Evolutionary conservation across 2,113 vertebrate species (phyloP), one percentile per base, ranked within the genome.

Genomic region (Pimephales promelas): DNA sequence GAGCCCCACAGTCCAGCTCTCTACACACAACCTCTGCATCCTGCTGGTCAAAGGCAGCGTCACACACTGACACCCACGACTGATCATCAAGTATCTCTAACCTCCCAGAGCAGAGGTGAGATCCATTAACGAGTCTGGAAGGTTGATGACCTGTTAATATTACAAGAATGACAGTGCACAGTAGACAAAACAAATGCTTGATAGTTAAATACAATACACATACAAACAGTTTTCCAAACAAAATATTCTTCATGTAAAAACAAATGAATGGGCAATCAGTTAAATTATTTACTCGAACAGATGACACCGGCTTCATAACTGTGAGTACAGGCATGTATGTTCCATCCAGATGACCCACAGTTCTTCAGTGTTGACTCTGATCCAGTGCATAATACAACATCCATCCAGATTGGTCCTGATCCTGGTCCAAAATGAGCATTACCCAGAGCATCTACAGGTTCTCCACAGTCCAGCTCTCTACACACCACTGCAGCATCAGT

Each of bases 361-460:
- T 54, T 20, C 18, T 54, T 54, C 52, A 54, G 5, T 54, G 52
- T 54, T 1, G 18, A 14, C 24, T 61, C 57, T 5, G n/a, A 5
- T 61, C 57, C 57, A 26, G 1, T 1, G 26, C 57, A 59, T 5
- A 13, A 1, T 0, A 1, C 1, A 59, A 0, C 1, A 59, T 0
- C 0, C 10, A 26, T 26, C 57, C 57, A 61, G n/a, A 26, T 14
- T 61, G 24, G 57, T 61, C 24, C 57, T 3, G 57, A 61, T 61
- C 24, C 57, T 61, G 0, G n/a, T 26, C 57, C 24, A 61, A 26
- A 61, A 13, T 61, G 1, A 61, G 7, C 22, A 26, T 5, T 4
- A 61, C 2, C 0, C n/a, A 61, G 1, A 61, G 57, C 57, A 26
- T 61, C 57, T 61, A 61, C 24, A 26, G 57, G 24, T 61, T 61